A percentile compares a stretch with the other conserved stretches of the same genome.
Evolutionary conservation across 2,113 vertebrate species (phyloP).

Genomic region (Scomber colias): DNA sequence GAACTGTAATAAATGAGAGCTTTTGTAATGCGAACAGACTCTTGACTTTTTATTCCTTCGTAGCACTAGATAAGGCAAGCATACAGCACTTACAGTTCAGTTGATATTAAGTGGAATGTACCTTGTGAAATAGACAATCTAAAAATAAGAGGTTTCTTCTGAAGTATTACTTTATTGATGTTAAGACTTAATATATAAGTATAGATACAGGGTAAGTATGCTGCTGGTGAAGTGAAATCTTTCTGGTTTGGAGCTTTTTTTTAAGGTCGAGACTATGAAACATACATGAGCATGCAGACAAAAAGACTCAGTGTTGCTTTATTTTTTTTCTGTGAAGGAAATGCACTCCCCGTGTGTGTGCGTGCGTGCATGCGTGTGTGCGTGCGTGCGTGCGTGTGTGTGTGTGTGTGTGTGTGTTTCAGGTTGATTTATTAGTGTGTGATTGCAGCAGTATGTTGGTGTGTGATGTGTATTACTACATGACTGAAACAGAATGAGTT

Average conservation of each 20-base stretch:
- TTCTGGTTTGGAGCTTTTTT: neutral
- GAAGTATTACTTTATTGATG: slow-evolving; percentile 24
- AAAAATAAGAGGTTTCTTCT: slow-evolving; percentile 22
- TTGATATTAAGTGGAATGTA: slow-evolving; percentile 28
- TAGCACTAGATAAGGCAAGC: slow-evolving; percentile 20
- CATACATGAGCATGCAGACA: neutral
- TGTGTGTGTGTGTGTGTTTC: slow-evolving; percentile 15
- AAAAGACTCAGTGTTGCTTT: slow-evolving; percentile 16
- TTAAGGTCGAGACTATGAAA: slow-evolving; percentile 7
- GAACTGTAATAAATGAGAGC: slow-evolving; percentile 60
- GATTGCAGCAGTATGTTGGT: slow-evolving; percentile 55
- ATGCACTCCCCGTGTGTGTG: neutral
- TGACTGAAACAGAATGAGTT: slow-evolving; percentile 67
- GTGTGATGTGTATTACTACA: slow-evolving; percentile 61
- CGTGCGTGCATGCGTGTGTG: slow-evolving; percentile 8
- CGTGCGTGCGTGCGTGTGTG: slow-evolving; percentile 8
- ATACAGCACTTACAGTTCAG: slow-evolving; percentile 20
- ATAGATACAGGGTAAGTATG: neutral
- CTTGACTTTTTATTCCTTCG: slow-evolving; percentile 44
- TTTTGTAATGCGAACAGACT: slow-evolving; percentile 34
- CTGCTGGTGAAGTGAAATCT: neutral
- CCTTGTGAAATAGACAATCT: slow-evolving; percentile 27
- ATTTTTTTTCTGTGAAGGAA: neutral
- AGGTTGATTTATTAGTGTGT: slow-evolving; percentile 65
- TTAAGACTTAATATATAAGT: slow-evolving; percentile 25